phyloP scores from a whole-genome alignment of 2,888 invertebrate species.

The Fragum whitleyi region DNA sequence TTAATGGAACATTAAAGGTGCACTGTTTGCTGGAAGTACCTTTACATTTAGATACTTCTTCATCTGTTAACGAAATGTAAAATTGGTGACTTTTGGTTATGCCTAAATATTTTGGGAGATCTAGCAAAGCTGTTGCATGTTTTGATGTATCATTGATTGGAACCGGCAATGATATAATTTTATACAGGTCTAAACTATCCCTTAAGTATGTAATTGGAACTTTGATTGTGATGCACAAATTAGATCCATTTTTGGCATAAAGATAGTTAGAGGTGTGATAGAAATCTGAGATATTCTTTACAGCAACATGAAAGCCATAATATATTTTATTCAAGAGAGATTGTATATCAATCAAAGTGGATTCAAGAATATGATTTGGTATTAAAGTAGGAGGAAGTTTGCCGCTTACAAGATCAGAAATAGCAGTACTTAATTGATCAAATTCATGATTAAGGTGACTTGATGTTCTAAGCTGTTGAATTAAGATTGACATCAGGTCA shows the following conservation, averaged over 20 bases:
- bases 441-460: slow-evolving; percentile 30
- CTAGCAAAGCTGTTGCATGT: slow-evolving; percentile 55
- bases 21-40: slow-evolving; percentile 19
- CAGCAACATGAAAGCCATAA: slow-evolving; percentile 30
- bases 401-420: slow-evolving; percentile 32
- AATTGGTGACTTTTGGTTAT: slow-evolving; percentile 47
- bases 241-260: slow-evolving; percentile 21
- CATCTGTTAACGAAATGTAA: slow-evolving; percentile 31
- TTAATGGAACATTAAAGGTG: slow-evolving; percentile 25
- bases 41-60: slow-evolving; percentile 27
- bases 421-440: slow-evolving; percentile 22
- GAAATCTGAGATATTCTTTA: not conserved
- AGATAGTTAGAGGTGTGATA: slow-evolving; percentile 11
- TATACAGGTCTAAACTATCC: slow-evolving; percentile 29
- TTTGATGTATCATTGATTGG: slow-evolving; percentile 51
- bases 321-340: slow-evolving; percentile 14
- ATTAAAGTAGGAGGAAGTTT: slow-evolving; percentile 38
- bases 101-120: slow-evolving; percentile 42
- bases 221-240: slow-evolving; percentile 36
- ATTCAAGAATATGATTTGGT: not conserved
- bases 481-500: not conserved
- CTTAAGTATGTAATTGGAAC: slow-evolving; percentile 17
- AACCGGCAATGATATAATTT: slow-evolving; percentile 51
- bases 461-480: not conserved
- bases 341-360: slow-evolving; percentile 27